These are phyloP conservation scores for Saimiri boliviensis DNA, from an alignment of 2,113 vertebrate genomes.

Conservation along the genomic window DNA sequence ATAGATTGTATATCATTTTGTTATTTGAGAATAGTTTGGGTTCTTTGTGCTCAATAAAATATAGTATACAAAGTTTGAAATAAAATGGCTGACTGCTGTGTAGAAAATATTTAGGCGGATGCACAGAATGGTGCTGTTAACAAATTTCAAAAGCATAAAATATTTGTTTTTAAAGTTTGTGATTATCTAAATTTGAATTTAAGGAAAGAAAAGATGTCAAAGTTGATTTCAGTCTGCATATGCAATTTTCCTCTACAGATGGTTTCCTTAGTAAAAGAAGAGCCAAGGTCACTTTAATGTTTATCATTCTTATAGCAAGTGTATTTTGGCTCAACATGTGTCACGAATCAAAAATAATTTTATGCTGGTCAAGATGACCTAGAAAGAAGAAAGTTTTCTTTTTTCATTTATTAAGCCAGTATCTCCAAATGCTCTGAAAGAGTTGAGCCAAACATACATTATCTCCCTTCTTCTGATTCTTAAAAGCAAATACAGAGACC, in stretches of 20 bases:
- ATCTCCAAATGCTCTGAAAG: constrained; percentile 22
- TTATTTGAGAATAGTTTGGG: background rate
- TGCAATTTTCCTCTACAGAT: constrained; percentile 50
- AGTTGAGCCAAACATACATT: background rate
- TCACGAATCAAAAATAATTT: constrained; percentile 53
- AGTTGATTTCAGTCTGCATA: constrained; percentile 42
- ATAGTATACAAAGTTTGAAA: background rate
- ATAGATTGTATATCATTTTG: background rate
- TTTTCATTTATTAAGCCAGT: background rate
- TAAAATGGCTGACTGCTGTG: background rate
- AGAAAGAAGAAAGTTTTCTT: background rate
- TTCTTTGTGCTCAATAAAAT: background rate
- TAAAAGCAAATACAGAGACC: background rate
- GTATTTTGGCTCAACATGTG: constrained; percentile 42
- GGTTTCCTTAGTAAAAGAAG: constrained; percentile 30
- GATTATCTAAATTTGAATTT: constrained; percentile 42
- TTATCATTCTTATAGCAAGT: constrained; percentile 28
- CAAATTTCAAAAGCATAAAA: background rate
- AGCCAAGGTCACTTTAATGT: constrained; percentile 47
- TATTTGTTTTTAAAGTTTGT: constrained; percentile 34
- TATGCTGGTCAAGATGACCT: constrained; percentile 34
- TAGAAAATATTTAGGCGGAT: background rate
- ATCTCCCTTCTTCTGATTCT: background rate
- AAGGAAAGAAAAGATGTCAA: constrained; percentile 1
- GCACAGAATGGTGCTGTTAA: background rate